Percentiles rank a stretch among this genome's conserved stretches.
phyloP scores from a whole-genome alignment of 2,113 vertebrate species.

The Pollachius pollachius region DNA sequence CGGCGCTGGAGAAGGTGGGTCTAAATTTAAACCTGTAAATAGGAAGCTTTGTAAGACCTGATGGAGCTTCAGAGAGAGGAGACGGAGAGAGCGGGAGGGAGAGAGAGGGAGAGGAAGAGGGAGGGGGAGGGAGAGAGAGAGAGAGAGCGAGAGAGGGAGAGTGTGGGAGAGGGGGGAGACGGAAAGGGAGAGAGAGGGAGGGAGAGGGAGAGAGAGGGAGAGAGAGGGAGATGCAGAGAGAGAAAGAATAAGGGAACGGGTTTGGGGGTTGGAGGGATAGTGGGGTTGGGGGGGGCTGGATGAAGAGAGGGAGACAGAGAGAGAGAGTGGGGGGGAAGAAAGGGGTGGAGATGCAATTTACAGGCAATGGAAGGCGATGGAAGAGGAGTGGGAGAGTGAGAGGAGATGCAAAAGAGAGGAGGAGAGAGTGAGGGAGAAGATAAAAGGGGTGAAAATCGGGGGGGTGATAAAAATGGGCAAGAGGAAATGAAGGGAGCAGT shows the following conservation, averaged over 20 bases:
- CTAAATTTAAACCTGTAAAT: conserved; percentile 79
- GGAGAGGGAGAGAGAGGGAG: conserved; percentile 14
- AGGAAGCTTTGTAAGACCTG: conserved; percentile 73
- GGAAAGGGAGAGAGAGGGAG: not conserved
- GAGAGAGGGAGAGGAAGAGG: not conserved
- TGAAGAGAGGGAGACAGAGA: too few relatives aligned
- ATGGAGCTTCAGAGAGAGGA: conserved; percentile 40
- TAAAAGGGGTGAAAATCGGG: not conserved
- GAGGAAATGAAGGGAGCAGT: not conserved
- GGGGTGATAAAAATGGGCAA: not conserved
- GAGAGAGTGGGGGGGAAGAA: too few relatives aligned
- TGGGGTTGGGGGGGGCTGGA: conserved; percentile 12
- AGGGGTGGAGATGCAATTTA: too few relatives aligned
- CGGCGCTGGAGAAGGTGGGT: conserved; percentile 44
- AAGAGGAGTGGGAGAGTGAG: not conserved
- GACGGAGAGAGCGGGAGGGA: conserved; percentile 4
- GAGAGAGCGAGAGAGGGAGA: too few relatives aligned
- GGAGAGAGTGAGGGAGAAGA: not conserved
- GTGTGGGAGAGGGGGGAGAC: conserved; percentile 13
- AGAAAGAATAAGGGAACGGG: not conserved
- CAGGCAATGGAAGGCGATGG: not conserved
- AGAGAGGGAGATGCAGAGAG: too few relatives aligned
- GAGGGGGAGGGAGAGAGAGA: conserved; percentile 4
- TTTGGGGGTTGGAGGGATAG: not conserved
- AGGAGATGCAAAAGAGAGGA: conserved; percentile 1